A percentile compares a stretch with the other conserved stretches of the same genome.
phyloP scores from a whole-genome alignment of 2,888 invertebrate species.

The Mycogona germanica region DNA sequence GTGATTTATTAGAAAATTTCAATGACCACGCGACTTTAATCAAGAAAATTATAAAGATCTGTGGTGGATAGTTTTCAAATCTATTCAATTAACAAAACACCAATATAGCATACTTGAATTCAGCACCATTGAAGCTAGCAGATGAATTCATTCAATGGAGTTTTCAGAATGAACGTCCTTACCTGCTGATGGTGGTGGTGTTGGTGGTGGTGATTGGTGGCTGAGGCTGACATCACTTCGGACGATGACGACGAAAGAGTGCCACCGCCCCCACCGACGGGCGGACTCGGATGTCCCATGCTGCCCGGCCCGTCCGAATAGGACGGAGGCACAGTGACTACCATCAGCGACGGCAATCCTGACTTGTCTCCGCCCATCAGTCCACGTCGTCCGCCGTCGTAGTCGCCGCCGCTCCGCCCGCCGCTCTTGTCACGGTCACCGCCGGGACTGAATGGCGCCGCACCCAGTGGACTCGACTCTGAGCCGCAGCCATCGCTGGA shows the following conservation, averaged over 20 bases:
- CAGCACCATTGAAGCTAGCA: too few species aligned
- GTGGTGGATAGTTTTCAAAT: too few species aligned
- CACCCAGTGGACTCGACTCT: slow-evolving; percentile 4
- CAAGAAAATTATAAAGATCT: too few species aligned
- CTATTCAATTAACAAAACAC: too few species aligned
- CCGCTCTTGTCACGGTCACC: background rate
- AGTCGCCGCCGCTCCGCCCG: background rate
- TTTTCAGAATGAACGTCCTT: too few species aligned
- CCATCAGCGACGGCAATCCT: slow-evolving; percentile 1
- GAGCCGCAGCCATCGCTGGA: too few species aligned
- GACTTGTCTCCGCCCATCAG: slow-evolving; percentile 3
- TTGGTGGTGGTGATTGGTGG: background rate
- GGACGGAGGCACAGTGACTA: slow-evolving; percentile 6
- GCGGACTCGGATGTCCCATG: background rate
- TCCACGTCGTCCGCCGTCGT: background rate
- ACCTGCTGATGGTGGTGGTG: slow-evolving; percentile 5
- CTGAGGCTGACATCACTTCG: background rate
- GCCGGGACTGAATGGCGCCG: background rate
- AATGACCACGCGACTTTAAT: too few species aligned
- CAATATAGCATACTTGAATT: too few species aligned
- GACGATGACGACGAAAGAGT: background rate
- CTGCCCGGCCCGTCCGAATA: background rate
- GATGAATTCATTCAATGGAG: too few species aligned
- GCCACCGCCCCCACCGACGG: too few species aligned
- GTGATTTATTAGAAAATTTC: too few species aligned